Evolutionary conservation across 1,140 invertebrate species (phyloP).

Genomic region (Drosophila littoralis): DNA sequence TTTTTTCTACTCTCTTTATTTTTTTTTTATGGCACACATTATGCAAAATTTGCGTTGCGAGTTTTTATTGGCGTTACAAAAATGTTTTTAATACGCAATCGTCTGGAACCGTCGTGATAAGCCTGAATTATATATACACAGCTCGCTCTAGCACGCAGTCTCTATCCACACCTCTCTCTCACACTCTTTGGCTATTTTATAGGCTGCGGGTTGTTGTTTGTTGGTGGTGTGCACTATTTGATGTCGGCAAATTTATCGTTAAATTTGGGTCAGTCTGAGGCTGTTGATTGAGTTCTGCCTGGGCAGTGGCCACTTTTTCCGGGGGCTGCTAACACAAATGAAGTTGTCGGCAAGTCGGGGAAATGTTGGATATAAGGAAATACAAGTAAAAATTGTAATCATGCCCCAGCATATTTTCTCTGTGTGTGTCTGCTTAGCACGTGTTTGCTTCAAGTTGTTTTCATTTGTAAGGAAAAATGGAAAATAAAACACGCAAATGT

Average conservation of each 20-base stretch:
- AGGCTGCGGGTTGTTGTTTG: constrained; percentile 23
- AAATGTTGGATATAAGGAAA: constrained; percentile 26
- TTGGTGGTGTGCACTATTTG: constrained; percentile 59
- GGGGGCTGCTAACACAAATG: constrained; percentile 20
- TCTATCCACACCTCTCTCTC: constrained; percentile 7
- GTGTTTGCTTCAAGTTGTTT: constrained; percentile 46
- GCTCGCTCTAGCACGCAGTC: background rate
- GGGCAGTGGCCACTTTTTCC: constrained; percentile 22
- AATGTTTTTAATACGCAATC: constrained; percentile 83
- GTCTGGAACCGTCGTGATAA: constrained; percentile 81
- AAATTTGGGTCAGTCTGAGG: constrained; percentile 68
- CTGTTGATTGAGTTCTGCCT: constrained; percentile 70
- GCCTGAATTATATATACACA: constrained; percentile 62
- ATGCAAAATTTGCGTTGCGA: constrained; percentile 73
- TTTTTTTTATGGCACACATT: constrained; percentile 70
- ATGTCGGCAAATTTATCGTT: constrained; percentile 62
- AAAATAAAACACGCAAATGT: constrained; percentile 41
- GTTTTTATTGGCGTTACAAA: constrained; percentile 82
- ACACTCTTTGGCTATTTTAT: constrained; percentile 33
- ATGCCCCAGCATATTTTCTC: constrained; percentile 15
- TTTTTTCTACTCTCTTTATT: constrained; percentile 14
- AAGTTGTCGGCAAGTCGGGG: constrained; percentile 36
- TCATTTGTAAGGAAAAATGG: constrained; percentile 23
- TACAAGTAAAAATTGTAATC: constrained; percentile 55
- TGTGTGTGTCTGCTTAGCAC: constrained; percentile 38